Percentiles rank a stretch among this genome's conserved stretches.
Conservation (phyloP, 2,888 invertebrate species). For the Sarcophaga caerulescens region DNA sequence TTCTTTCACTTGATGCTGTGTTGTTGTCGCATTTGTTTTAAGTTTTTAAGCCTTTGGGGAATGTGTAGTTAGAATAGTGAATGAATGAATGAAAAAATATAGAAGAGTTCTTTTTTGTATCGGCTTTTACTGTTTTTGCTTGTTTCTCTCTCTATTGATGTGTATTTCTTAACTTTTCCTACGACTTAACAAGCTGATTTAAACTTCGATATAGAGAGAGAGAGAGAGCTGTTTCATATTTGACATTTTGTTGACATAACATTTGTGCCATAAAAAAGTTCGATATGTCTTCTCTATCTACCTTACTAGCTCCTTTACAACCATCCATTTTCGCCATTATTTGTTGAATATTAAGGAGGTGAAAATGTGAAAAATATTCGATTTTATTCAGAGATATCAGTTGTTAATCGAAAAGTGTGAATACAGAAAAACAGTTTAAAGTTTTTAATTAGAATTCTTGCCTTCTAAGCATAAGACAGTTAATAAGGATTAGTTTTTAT, state of each 20-base stretch:
- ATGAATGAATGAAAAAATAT: neutral
- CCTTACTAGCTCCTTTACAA: no score
- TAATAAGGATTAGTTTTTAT: no score
- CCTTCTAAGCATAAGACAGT: no score
- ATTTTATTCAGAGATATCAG: no score
- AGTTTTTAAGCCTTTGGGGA: conserved; percentile 29
- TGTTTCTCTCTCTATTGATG: conserved; percentile 19
- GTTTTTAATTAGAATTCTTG: no score
- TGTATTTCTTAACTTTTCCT: conserved; percentile 26
- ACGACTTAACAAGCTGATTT: conserved; percentile 34
- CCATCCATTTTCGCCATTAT: no score
- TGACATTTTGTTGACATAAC: conserved; percentile 51
- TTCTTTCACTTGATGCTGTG: neutral
- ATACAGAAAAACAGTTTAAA: no score
- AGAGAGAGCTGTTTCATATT: conserved; percentile 34
- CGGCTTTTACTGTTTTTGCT: conserved; percentile 17
- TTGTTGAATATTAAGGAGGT: no score
- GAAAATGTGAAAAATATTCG: no score
- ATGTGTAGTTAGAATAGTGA: neutral
- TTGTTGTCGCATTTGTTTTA: neutral
- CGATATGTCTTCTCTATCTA: no score
- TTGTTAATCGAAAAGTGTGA: no score
- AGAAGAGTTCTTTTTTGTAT: conserved; percentile 25
- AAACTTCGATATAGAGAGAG: conserved; percentile 32
- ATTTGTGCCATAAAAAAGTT: conserved; percentile 47